These are phyloP conservation scores for Chrosomus eos DNA, from an alignment of 2,797 vertebrate species.

Conservation along the genomic window DNA sequence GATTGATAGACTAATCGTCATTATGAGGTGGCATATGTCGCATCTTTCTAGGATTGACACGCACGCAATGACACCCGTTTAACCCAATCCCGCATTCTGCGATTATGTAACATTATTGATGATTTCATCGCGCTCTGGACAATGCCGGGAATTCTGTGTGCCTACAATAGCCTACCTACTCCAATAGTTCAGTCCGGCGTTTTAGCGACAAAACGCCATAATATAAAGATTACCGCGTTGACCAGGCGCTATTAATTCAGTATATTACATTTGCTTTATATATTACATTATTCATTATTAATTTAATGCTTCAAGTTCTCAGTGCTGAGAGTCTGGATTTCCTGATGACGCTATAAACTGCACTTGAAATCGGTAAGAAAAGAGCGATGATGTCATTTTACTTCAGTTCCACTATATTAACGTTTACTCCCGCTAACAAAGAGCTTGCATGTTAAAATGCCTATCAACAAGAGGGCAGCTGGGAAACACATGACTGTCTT, in stretches of 20 bases:
- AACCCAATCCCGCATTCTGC: slow-evolving; percentile 50
- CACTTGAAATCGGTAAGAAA: not conserved
- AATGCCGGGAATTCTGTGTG: slow-evolving; percentile 47
- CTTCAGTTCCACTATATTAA: not conserved
- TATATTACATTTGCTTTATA: not conserved
- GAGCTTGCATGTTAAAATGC: slow-evolving; percentile 16
- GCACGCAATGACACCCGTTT: slow-evolving; percentile 48
- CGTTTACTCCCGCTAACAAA: slow-evolving; percentile 19
- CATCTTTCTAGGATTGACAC: slow-evolving; percentile 23
- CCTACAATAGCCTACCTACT: not conserved
- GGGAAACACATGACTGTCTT: not conserved
- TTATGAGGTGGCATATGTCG: slow-evolving; percentile 6
- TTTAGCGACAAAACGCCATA: not conserved
- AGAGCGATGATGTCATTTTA: slow-evolving; percentile 24
- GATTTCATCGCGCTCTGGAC: slow-evolving; percentile 61
- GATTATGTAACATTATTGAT: slow-evolving; percentile 71
- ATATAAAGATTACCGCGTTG: not conserved
- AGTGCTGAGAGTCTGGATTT: not conserved
- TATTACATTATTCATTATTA: no score
- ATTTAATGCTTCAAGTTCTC: not conserved
- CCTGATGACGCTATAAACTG: slow-evolving; percentile 7
- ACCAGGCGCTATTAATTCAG: not conserved
- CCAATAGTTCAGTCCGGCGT: slow-evolving; percentile 3
- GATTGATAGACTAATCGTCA: not conserved
- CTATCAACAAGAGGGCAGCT: slow-evolving; percentile 8